Conservation (phyloP, 2,113 vertebrate genomes). For the Calidris pugnax region DNA sequence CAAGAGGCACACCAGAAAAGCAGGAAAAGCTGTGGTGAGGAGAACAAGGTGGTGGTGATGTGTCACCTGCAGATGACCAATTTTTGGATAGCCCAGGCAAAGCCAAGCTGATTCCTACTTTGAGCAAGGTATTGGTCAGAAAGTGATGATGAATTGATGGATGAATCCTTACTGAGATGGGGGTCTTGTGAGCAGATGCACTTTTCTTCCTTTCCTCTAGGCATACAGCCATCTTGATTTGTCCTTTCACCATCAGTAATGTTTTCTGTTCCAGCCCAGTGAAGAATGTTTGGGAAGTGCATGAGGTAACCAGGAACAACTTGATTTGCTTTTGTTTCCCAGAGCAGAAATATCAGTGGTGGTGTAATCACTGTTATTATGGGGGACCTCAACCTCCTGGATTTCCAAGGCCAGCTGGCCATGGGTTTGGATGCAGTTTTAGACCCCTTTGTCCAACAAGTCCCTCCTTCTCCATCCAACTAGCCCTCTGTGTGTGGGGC, state of each 20-base stretch:
- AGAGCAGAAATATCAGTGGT: not conserved
- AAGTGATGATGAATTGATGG: not conserved
- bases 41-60: not conserved
- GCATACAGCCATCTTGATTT: not conserved
- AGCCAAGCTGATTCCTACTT: not conserved
- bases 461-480: not conserved
- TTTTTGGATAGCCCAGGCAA: not conserved
- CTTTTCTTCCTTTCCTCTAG: not conserved
- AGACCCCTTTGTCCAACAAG: fast-evolving
- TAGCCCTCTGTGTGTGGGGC: fast-evolving
- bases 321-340: not conserved
- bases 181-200: not conserved
- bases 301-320: not conserved
- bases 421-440: not conserved
- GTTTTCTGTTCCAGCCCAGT: not conserved
- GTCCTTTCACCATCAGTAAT: not conserved
- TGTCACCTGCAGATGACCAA: not conserved
- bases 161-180: not conserved
- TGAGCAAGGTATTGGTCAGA: not conserved
- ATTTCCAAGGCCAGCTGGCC: not conserved
- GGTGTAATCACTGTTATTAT: not conserved
- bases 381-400: not conserved
- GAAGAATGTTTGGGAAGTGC: not conserved
- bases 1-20: not conserved
- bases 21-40: not conserved